phyloP scores from a whole-genome alignment of 2,797 vertebrate genomes.

The Halcyon chelicuti region DNA sequence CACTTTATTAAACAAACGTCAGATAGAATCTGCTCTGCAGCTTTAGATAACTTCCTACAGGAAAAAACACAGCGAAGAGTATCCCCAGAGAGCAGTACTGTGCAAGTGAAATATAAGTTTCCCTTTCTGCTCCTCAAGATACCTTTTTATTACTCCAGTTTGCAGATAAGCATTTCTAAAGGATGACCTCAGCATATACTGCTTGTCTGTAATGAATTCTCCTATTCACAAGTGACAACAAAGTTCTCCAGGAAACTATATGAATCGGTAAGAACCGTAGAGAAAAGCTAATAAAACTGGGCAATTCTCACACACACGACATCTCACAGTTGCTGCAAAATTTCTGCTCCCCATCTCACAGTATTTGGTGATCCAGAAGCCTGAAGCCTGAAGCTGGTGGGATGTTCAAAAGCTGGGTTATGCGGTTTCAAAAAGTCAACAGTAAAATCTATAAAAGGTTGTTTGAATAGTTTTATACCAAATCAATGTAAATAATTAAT shows the following conservation, averaged over 20 bases:
- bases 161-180: neutral
- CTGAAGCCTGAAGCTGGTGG: neutral
- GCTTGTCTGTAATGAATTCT: neutral
- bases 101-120: neutral
- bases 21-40: neutral
- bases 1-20: neutral
- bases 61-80: neutral
- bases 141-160: neutral
- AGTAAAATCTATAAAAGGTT: neutral
- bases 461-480: neutral
- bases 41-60: neutral
- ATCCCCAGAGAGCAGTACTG: neutral
- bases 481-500: neutral
- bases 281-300: neutral
- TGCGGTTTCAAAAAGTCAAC: neutral
- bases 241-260: neutral
- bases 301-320: neutral
- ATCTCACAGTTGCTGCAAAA: neutral
- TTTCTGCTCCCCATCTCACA: neutral
- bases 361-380: neutral
- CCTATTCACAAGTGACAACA: neutral
- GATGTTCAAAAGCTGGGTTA: neutral
- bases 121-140: neutral
- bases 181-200: neutral
- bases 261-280: neutral